phyloP scores from a whole-genome alignment of 2,888 invertebrate genomes.

The Clepsis dumicolana region DNA sequence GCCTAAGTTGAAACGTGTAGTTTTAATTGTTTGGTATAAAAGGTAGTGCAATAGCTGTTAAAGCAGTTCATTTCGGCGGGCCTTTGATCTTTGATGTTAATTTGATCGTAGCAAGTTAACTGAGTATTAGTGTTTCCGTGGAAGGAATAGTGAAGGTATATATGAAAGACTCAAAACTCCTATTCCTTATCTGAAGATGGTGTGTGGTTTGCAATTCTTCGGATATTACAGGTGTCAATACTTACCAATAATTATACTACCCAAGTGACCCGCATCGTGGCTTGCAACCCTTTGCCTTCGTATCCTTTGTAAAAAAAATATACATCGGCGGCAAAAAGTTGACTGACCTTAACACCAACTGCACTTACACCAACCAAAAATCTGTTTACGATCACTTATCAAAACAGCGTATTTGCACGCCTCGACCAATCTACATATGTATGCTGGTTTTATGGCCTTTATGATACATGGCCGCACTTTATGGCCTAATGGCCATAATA shows the following conservation, averaged over 20 bases:
- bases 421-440: slow-evolving; percentile 50
- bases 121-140: background rate
- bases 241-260: too few species aligned
- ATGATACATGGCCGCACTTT: slow-evolving; percentile 79
- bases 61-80: slow-evolving; percentile 7
- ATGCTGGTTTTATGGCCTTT: slow-evolving; percentile 70
- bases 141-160: too few species aligned
- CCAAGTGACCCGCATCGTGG: background rate
- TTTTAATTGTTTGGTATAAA: slow-evolving; percentile 39
- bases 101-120: background rate
- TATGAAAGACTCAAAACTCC: too few species aligned
- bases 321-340: background rate
- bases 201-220: too few species aligned
- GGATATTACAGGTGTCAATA: too few species aligned
- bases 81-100: slow-evolving; percentile 18
- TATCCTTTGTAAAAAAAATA: background rate
- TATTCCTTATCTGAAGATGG: too few species aligned
- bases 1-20: slow-evolving; percentile 5
- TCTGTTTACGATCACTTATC: slow-evolving; percentile 36
- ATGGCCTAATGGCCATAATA: slow-evolving; percentile 76
- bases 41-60: slow-evolving; percentile 9
- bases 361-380: slow-evolving; percentile 9
- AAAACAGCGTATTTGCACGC: slow-evolving; percentile 61
- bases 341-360: background rate
- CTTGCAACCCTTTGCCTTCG: background rate